Percentiles rank a stretch among this genome's conserved stretches.
These are phyloP conservation scores for Altica lythri DNA, from an alignment of 2,888 invertebrate genomes.

Conservation along the genomic window DNA sequence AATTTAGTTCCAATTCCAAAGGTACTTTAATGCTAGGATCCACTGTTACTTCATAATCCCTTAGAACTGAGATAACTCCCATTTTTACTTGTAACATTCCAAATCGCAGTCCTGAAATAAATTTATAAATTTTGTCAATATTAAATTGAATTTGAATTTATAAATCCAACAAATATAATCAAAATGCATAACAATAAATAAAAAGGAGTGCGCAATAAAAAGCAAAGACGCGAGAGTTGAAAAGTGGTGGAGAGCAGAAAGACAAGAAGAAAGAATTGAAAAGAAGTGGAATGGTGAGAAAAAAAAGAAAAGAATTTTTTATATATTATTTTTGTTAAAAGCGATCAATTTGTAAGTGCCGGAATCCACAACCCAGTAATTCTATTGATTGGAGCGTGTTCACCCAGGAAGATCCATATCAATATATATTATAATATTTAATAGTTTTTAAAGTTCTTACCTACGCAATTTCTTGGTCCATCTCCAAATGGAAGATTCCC, in stretches of 20 bases:
- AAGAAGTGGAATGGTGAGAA: too few relatives aligned
- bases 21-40: background rate
- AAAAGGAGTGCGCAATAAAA: too few relatives aligned
- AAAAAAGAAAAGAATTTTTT: too few relatives aligned
- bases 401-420: too few relatives aligned
- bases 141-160: background rate
- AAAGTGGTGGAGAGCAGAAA: too few relatives aligned
- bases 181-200: background rate
- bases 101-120: background rate
- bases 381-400: background rate
- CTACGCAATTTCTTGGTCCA: slow-evolving; percentile 48
- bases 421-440: too few relatives aligned
- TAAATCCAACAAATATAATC: background rate
- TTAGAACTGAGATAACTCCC: background rate
- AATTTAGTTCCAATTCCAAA: too few relatives aligned
- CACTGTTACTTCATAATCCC: background rate
- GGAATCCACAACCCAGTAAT: too few relatives aligned
- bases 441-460: slow-evolving; percentile 34
- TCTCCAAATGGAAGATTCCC: slow-evolving; percentile 48
- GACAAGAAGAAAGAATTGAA: too few relatives aligned
- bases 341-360: too few relatives aligned
- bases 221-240: too few relatives aligned
- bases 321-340: too few relatives aligned
- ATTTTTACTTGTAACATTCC: background rate
- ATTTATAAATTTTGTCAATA: background rate